Base-by-base conservation (phyloP, 1,140 invertebrate genomes). In the Polypedilum vanderplanki region DNA sequence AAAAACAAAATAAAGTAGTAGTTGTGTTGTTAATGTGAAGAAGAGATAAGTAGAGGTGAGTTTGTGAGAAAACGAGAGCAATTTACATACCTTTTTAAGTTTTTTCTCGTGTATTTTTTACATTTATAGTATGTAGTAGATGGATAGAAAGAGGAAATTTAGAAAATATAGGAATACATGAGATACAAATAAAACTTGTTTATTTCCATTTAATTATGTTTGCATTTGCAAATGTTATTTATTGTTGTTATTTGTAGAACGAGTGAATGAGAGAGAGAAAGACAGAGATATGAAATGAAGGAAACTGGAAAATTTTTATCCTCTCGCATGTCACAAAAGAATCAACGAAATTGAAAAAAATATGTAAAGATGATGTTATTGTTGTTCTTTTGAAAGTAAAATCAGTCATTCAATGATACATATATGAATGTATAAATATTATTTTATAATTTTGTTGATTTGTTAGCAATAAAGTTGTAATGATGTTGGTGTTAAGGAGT, bases 171-270 rank as follows among this genome's bases (percentile, higher is more conserved):
- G 18, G 57, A 7, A 65, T 33, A 33, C 24, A 12, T 57, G 46
- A 57, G 46, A 15, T 15, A 57, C n/a, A 57, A n/a, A 57, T n/a
- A 57, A 57, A n/a, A 57, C n/a, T 57, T 57, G 46, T 57, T 15
- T 57, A n/a, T 57, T 57, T n/a, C n/a, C 46, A 57, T 57, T 57
- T 57, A 57, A 57, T 57, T 57, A 57, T 57, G 46, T 57, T 57
- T 57, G n/a, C 46, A 57, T 57, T n/a, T n/a, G n/a, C 12, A 57
- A 57, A 57, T 46, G 41, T 46, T 46, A 46, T 46, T 46, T 46
- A 15, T 33, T 57, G 15, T 57, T 57, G n/a, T 57, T n/a, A 15
- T n/a, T 57, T n/a, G 46, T 57, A 8, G 15, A 57, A 12, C 24
- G 24, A 57, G 46, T 12, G 46, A 57, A 15, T 15, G 41, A 15